phyloP scores from a whole-genome alignment of 2,113 vertebrate species.

The Rhodinocichla rosea region DNA sequence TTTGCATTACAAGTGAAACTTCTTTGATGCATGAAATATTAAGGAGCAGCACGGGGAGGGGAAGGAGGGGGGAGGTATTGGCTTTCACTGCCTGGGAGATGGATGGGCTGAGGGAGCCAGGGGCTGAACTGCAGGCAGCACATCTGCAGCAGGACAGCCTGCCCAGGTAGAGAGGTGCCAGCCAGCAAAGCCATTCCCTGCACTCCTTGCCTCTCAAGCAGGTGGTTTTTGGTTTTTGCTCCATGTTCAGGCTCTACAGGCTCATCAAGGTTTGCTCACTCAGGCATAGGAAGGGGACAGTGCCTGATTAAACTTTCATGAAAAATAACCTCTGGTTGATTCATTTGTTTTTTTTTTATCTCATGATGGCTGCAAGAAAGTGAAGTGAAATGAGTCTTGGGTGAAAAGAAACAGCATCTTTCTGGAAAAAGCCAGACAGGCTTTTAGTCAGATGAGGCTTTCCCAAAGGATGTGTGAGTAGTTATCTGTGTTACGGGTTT shows the following conservation, averaged over 20 bases:
- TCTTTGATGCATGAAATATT: slow-evolving; percentile 73
- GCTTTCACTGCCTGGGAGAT: background rate
- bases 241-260: background rate
- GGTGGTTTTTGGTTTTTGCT: background rate
- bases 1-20: slow-evolving; percentile 71
- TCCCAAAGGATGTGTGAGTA: slow-evolving; percentile 46
- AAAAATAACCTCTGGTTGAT: slow-evolving; percentile 55
- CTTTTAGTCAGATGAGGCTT: slow-evolving; percentile 46
- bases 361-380: slow-evolving; percentile 7
- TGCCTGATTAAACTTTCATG: slow-evolving; percentile 54
- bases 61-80: background rate
- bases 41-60: background rate
- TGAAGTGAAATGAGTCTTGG: slow-evolving; percentile 42
- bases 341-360: slow-evolving; percentile 1
- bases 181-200: background rate
- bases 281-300: background rate
- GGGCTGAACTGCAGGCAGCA: background rate
- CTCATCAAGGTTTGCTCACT: background rate
- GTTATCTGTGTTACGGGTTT: background rate
- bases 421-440: slow-evolving; percentile 15
- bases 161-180: background rate
- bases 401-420: background rate
- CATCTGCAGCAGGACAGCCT: background rate
- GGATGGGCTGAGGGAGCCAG: background rate
- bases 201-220: background rate